phyloP scores from a whole-genome alignment of 2,113 vertebrate genomes.

The Lophura nycthemera region DNA sequence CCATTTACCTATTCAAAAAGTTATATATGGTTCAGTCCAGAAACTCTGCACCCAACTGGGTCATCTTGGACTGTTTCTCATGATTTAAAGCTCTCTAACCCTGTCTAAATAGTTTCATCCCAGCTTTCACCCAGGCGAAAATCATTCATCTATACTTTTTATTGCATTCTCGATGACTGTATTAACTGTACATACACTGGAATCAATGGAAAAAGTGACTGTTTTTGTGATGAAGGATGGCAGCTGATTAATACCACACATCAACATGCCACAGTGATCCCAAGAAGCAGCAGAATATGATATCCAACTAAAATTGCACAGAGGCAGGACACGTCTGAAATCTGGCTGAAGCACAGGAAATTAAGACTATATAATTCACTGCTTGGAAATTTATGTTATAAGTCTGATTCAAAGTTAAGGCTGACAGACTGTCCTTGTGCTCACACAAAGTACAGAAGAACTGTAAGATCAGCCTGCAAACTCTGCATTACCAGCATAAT shows the following conservation, averaged over 20 bases:
- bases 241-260: not conserved
- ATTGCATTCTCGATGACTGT: fast-evolving
- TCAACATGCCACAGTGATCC: not conserved
- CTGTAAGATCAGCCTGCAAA: not conserved
- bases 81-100: not conserved
- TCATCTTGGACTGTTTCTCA: not conserved
- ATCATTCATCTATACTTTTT: not conserved
- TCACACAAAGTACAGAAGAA: not conserved
- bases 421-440: not conserved
- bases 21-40: not conserved
- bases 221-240: not conserved
- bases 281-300: not conserved
- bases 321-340: not conserved
- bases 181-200: not conserved
- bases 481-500: not conserved
- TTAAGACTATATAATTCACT: not conserved
- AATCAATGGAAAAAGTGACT: not conserved
- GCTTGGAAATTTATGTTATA: not conserved
- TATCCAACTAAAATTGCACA: not conserved
- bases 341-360: not conserved
- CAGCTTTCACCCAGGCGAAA: not conserved
- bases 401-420: not conserved
- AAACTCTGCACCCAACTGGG: conserved; percentile 10
- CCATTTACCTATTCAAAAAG: not conserved
- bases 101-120: not conserved